Base-by-base conservation (phyloP, 92 coral and sea anemone species). In the Paramuricea clavata region DNA sequence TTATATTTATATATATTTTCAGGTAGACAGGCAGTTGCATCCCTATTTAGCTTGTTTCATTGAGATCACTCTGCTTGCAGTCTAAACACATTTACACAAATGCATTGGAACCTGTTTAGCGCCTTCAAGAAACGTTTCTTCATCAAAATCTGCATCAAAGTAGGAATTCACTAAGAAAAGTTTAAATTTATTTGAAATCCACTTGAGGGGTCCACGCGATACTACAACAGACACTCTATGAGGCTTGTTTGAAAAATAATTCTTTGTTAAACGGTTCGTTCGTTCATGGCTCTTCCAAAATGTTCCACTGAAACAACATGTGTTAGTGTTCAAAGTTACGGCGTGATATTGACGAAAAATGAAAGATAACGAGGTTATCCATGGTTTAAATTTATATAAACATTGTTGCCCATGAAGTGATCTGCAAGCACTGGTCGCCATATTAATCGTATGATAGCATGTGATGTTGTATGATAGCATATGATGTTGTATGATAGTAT, bases 131-230 rank as follows among this genome's bases (percentile, higher is more conserved):
- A 97, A 97, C 68, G 93, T 98, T 17, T 85, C 87, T 72, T 97
- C 95, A 49, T 94, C 91, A 78, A 97, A 97, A 64, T 93, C 98
- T 22, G 81, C 88, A 85, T 94, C 99, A 71, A 94, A 91, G 57
- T 88, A 93, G 5, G 88, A 85, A 49, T 93, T 93, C 12, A 97
- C 83, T 17, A 93, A 52, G 86, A 90, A 93, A 22, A 94, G 84
- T 60, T 94, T 92, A 26, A 87, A 61, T 31, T 83, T 90, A 62
- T 90, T 91, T 36, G 91, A 75, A 15, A 94, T 81, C 99, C 98
- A 94, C 17, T 90, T 90, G 17, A 96, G 34, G 12, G 94, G 95
- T 12, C 94, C 93, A 62, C 92, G 93, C 8, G 93, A 87, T 3
- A 93, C 34, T 17, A 87, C 83, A n/a, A 81, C 65, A 25, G 84